Evolutionary conservation across 2,797 vertebrate species (phyloP).

Genomic region (Mus caroli): DNA sequence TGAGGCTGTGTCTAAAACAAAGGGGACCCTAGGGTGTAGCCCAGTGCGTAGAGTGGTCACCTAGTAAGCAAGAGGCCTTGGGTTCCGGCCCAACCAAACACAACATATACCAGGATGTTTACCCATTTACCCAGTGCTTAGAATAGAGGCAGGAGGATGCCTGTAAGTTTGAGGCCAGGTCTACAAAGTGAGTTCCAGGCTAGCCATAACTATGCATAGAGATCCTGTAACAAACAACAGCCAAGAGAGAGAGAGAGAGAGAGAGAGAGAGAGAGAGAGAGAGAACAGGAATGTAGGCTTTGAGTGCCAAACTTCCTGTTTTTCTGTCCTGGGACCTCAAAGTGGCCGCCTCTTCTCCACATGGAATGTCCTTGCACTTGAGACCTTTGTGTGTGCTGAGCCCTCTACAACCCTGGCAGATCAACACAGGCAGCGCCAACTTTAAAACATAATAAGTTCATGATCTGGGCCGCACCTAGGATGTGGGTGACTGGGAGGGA

Average conservation of each 20-base stretch:
- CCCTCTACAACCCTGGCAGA: background rate
- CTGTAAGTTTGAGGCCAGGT: background rate
- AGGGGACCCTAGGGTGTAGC: background rate
- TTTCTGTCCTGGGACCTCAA: background rate
- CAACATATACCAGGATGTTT: background rate
- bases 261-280: background rate
- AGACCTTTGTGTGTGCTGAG: background rate
- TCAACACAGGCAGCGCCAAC: background rate
- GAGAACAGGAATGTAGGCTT: background rate
- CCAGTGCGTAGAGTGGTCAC: background rate
- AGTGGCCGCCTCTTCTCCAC: background rate
- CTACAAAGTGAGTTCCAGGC: background rate
- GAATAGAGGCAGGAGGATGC: background rate
- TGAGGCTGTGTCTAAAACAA: background rate
- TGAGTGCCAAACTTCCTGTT: background rate
- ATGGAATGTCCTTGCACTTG: background rate
- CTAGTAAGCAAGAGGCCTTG: background rate
- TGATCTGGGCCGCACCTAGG: background rate
- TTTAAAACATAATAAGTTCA: conserved; percentile 73
- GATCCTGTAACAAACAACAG: background rate
- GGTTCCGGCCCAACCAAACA: too few species aligned
- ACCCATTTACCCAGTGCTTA: background rate
- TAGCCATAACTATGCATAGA: background rate
- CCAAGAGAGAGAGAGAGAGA: background rate
- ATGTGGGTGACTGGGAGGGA: background rate